phyloP scores from a whole-genome alignment of 1,140 invertebrate species.

The Sinonovacula constricta region DNA sequence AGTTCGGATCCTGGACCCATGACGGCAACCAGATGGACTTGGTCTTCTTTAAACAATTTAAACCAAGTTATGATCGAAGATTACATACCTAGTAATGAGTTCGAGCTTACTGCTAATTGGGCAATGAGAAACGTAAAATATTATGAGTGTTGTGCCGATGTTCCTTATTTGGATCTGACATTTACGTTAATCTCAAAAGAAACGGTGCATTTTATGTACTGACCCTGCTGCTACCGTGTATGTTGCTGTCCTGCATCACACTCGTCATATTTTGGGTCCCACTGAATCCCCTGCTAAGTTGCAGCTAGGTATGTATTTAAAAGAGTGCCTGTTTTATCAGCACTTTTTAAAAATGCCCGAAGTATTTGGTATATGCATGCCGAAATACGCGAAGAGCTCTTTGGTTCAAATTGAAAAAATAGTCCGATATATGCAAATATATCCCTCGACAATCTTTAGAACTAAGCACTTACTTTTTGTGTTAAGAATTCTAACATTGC shows the following conservation, averaged over 20 bases:
- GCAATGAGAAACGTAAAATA: conserved; percentile 72
- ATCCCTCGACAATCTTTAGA: too few relatives aligned
- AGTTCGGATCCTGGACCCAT: conserved; percentile 79
- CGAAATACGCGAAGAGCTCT: too few relatives aligned
- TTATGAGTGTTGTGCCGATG: conserved; percentile 77
- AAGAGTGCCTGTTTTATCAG: too few relatives aligned
- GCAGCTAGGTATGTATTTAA: conserved; percentile 74
- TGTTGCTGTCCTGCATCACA: conserved; percentile 78
- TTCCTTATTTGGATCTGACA: conserved; percentile 77
- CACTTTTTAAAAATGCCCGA: too few relatives aligned
- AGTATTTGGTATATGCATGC: too few relatives aligned
- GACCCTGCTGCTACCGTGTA: conserved; percentile 78
- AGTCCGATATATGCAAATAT: too few relatives aligned
- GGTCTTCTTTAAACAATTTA: conserved; percentile 66
- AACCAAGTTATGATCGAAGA: conserved; percentile 75
- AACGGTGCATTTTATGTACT: conserved; percentile 79
- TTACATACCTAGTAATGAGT: conserved; percentile 78
- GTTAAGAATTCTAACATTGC: too few relatives aligned
- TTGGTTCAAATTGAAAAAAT: too few relatives aligned
- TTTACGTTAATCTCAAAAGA: conserved; percentile 74
- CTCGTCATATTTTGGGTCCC: conserved; percentile 79
- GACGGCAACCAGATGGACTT: conserved; percentile 77
- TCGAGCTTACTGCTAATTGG: conserved; percentile 71
- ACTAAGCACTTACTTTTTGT: too few relatives aligned
- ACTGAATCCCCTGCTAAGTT: conserved; percentile 79